Conservation (phyloP, 2,113 vertebrate species). For the Chionodraco myersi region DNA sequence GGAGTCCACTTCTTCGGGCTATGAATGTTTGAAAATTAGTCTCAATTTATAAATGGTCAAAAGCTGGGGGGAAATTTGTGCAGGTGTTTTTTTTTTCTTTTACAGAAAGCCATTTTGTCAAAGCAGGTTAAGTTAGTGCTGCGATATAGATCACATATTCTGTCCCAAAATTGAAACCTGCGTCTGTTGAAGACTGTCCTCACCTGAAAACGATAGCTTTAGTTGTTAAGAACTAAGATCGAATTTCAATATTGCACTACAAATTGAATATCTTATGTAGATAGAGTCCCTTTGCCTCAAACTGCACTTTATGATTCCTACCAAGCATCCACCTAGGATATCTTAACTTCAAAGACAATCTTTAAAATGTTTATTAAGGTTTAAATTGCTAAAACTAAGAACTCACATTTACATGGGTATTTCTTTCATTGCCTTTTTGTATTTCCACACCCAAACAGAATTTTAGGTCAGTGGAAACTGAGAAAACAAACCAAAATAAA, state of each 20-base stretch:
- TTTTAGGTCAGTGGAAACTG: no score
- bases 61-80: neutral
- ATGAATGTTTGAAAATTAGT: neutral
- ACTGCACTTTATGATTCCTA: neutral
- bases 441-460: neutral
- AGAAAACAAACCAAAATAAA: no score
- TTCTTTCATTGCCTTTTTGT: neutral
- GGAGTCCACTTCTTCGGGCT: neutral
- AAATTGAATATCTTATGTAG: neutral
- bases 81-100: neutral
- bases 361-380: neutral
- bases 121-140: neutral
- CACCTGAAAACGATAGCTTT: neutral
- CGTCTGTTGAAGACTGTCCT: neutral
- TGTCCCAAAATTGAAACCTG: neutral
- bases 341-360: neutral
- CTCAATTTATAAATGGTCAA: slow-evolving; percentile 3
- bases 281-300: no score
- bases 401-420: neutral
- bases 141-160: neutral
- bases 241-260: neutral
- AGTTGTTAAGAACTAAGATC: neutral
- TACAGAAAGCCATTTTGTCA: neutral
- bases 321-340: neutral
- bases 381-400: neutral